Evolutionary conservation across 2,797 vertebrate genomes (phyloP).

Genomic region (Rhynchonycteris naso): DNA sequence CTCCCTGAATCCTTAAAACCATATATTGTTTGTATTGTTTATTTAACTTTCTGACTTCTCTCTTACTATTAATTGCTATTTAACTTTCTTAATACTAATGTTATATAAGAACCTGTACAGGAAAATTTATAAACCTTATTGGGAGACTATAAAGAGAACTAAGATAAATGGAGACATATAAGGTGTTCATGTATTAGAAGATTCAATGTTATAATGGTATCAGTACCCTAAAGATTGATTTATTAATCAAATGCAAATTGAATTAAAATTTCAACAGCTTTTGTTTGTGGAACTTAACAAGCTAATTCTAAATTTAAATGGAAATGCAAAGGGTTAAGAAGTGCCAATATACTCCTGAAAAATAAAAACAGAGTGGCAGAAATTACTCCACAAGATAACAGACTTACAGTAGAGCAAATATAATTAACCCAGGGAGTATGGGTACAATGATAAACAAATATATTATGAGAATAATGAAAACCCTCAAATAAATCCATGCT

Average conservation of each 20-base stretch:
- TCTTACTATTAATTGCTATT: constrained; percentile 10
- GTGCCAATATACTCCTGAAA: constrained; percentile 28
- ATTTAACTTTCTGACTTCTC: constrained; percentile 15
- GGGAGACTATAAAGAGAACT: constrained; percentile 5
- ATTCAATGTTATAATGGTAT: constrained; percentile 22
- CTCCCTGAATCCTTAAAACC: background rate
- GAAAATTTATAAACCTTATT: constrained; percentile 43
- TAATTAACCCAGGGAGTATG: background rate
- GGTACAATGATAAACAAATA: background rate
- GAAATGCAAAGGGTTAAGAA: constrained; percentile 55
- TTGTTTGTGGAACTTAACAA: background rate
- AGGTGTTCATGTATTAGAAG: constrained; percentile 1
- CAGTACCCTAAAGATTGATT: constrained; percentile 46
- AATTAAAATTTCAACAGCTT: constrained; percentile 24
- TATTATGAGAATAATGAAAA: constrained; percentile 19
- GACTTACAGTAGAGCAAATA: constrained; percentile 12
- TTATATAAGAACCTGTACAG: background rate
- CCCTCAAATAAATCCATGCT: background rate
- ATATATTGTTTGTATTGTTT: background rate
- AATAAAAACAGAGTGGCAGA: constrained; percentile 11
- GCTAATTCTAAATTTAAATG: constrained; percentile 49
- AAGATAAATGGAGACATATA: constrained; percentile 10
- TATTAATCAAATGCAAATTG: constrained; percentile 29
- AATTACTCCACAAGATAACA: constrained; percentile 34
- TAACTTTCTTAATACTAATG: constrained; percentile 43